These are phyloP conservation scores for Urocolius indicus DNA, from an alignment of 2,113 vertebrate species.

Conservation along the genomic window DNA sequence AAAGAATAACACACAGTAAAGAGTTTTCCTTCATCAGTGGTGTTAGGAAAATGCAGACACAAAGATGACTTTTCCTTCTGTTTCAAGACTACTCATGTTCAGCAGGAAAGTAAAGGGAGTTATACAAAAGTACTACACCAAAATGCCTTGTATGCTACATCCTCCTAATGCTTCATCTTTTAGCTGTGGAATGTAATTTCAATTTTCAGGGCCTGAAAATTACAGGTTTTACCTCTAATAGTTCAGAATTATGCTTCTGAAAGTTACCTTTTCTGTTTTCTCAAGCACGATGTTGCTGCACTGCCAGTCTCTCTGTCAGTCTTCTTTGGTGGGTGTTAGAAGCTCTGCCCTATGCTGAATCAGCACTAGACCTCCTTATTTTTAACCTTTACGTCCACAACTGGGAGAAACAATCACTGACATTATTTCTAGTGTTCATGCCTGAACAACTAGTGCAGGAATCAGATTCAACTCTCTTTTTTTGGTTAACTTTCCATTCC, in stretches of 20 bases:
- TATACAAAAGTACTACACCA: background rate
- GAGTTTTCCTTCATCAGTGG: background rate
- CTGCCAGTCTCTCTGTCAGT: background rate
- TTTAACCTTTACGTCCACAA: background rate
- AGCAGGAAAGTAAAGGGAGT: background rate
- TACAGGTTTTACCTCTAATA: background rate
- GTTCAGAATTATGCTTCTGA: background rate
- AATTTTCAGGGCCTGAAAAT: background rate
- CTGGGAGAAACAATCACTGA: background rate
- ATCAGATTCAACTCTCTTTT: background rate
- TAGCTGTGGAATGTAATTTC: background rate
- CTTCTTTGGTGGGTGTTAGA: background rate
- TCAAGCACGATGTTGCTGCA: background rate
- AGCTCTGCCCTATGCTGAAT: background rate
- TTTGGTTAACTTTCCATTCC: background rate
- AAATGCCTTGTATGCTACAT: background rate
- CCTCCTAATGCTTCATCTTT: background rate
- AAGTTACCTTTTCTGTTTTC: background rate
- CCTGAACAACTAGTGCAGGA: background rate
- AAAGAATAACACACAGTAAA: background rate
- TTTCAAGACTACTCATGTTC: background rate
- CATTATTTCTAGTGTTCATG: background rate
- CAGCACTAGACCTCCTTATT: background rate
- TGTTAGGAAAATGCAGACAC: background rate
- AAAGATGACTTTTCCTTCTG: background rate